Base-by-base conservation (phyloP, 2,888 invertebrate species). In the Pharmacophagus antenor region DNA sequence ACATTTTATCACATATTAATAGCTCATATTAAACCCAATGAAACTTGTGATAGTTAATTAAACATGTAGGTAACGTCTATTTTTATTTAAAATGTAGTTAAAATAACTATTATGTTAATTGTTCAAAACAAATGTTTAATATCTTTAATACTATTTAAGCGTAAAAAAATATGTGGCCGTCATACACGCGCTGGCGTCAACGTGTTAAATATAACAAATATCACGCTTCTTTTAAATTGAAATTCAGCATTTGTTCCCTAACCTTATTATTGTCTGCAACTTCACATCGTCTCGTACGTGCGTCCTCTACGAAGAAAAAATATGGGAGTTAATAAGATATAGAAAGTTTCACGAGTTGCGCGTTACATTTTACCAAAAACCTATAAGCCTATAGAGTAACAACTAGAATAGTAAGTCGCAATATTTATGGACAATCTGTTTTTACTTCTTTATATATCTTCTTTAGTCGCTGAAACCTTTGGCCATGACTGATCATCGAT, bases 261-360 rank as follows among this genome's bases (percentile, higher is more conserved):
- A 55, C 59, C 44, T 60, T 59, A 55, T 59, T 59, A 55, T 60
- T 59, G 53, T 59, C 49, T 59, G 23, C 55, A 60, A 60, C 50
- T 55, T 47, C 55, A 55, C 50, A 55, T 51, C 55, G 50, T 51
- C 44, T 50, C 18, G 55, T 60, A 60, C 59, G 59, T 60, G 59
- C 50, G 55, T 55, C 31, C 15, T 23, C 20, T 44, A 20, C 18
- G 44, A 60, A 50, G 58, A 59, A 55, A 59, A 59, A 55, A 60
- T 55, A 60, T 60, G 49, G 21, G 44, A 55, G 54, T 50, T 55
- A 59, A 59, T 59, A 59, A 50, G 55, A 59, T 55, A 54, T 44
- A 54, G 54, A 60, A 60, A 55, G 59, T 60, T 59, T 50, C 37
- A 42, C 55, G 50, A 50, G 7, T 44, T 42, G 37, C 22, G 20